phyloP scores from a whole-genome alignment of 2,113 vertebrate genomes.

The Silurus meridionalis region DNA sequence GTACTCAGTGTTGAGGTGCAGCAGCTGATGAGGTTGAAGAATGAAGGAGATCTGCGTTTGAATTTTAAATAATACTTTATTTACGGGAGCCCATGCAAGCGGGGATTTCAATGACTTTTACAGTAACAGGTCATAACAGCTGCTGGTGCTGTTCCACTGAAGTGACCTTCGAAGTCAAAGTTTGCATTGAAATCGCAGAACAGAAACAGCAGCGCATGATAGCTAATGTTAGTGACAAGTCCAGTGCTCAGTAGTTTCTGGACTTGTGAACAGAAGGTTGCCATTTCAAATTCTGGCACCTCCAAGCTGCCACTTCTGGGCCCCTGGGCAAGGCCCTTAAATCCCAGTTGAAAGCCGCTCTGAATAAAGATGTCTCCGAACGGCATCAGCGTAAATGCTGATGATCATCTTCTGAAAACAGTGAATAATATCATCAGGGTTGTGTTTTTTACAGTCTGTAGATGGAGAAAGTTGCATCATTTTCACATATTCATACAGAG shows the following conservation, averaged over 20 bases:
- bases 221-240: not conserved
- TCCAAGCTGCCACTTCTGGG: too few relatives aligned
- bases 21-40: not conserved
- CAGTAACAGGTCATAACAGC: not conserved
- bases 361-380: too few relatives aligned
- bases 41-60: not conserved
- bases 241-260: too few relatives aligned
- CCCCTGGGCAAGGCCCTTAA: too few relatives aligned
- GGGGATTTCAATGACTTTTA: not conserved
- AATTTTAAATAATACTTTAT: not conserved
- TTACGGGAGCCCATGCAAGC: not conserved
- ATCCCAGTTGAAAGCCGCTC: too few relatives aligned
- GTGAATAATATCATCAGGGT: not conserved
- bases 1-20: not conserved
- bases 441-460: too few relatives aligned
- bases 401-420: not conserved
- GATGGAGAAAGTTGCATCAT: not conserved
- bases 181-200: not conserved
- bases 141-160: not conserved
- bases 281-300: too few relatives aligned
- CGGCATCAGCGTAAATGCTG: not conserved
- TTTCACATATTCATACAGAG: too few relatives aligned
- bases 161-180: not conserved
- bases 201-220: not conserved
- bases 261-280: too few relatives aligned